phyloP scores from a whole-genome alignment of 2,113 vertebrate species.

The Oxygymnocypris stewartii region DNA sequence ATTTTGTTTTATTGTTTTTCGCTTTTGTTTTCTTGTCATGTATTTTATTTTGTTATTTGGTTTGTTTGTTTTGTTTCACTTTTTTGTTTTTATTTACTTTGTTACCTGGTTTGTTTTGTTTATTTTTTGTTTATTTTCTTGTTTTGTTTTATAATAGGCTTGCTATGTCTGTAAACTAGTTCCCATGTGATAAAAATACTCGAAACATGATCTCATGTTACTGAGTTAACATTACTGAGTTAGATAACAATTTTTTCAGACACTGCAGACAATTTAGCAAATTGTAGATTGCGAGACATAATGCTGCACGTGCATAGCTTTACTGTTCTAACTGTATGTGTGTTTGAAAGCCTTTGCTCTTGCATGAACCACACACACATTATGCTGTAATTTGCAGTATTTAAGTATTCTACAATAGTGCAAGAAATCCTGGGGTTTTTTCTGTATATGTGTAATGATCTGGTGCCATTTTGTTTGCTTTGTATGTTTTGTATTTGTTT shows the following conservation, averaged over 20 bases:
- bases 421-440: neutral
- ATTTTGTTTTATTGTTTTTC: neutral
- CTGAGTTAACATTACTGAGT: neutral
- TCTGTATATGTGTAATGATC: neutral
- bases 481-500: neutral
- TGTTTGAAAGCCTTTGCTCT: neutral
- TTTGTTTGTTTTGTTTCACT: neutral
- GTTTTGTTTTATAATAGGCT: neutral
- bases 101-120: neutral
- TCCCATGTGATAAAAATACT: neutral
- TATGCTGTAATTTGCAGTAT: constrained; percentile 2
- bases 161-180: constrained; percentile 7
- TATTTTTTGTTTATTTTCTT: neutral
- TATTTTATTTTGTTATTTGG: too few relatives aligned
- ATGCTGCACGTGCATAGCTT: neutral
- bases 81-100: neutral
- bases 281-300: neutral
- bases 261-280: neutral
- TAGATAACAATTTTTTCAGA: too few relatives aligned
- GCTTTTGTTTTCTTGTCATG: neutral
- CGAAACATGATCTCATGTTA: neutral
- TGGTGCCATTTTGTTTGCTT: constrained; percentile 8
- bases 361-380: constrained; percentile 3
- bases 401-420: neutral
- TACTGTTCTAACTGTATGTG: neutral